These are phyloP conservation scores for Anorthoa munda DNA, from an alignment of 2,888 invertebrate species.

Conservation along the genomic window DNA sequence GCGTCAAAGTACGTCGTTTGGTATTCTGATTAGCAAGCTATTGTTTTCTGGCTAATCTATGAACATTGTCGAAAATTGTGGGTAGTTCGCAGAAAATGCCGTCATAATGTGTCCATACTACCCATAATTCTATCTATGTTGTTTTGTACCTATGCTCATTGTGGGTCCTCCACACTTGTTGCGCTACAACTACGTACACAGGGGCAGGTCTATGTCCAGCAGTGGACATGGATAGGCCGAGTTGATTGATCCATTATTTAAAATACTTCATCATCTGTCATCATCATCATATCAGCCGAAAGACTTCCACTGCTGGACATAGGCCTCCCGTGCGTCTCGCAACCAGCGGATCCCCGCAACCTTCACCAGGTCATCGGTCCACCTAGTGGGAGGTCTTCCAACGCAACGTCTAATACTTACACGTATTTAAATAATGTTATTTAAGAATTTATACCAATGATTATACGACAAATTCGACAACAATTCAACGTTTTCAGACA, in stretches of 20 bases:
- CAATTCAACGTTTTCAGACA: neutral
- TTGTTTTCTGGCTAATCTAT: slow-evolving; percentile 16
- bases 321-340: too few relatives aligned
- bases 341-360: too few relatives aligned
- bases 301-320: too few relatives aligned
- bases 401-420: too few relatives aligned
- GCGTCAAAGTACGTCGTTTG: neutral
- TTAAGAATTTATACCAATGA: neutral
- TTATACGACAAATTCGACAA: too few relatives aligned
- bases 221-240: neutral
- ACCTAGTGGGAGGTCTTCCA: too few relatives aligned
- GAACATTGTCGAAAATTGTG: neutral
- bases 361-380: too few relatives aligned
- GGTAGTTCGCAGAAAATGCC: slow-evolving; percentile 10
- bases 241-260: neutral
- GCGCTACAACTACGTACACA: too few relatives aligned
- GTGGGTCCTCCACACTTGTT: too few relatives aligned
- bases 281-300: too few relatives aligned
- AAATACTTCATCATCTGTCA: too few relatives aligned
- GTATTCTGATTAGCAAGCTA: slow-evolving; percentile 22
- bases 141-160: neutral
- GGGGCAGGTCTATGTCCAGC: neutral
- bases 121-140: neutral
- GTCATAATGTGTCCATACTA: too few relatives aligned
- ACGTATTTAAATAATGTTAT: neutral